Evolutionary conservation across 2,113 vertebrate genomes (phyloP), one percentile per base, ranked within the genome.

Genomic region (Chloropsis hardwickii): DNA sequence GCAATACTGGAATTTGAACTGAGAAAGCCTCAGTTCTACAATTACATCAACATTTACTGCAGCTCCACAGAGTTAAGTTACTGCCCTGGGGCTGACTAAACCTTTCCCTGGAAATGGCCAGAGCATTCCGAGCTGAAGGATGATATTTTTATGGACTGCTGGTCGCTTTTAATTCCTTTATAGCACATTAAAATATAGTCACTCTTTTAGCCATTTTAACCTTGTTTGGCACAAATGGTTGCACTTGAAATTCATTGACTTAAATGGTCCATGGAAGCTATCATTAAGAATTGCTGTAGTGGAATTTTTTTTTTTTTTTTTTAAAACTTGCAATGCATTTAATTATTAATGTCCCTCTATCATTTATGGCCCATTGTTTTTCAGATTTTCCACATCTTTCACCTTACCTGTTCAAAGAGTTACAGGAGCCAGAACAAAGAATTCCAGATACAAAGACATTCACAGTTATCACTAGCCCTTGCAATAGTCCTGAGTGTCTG

Each of bases 191-290:
- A 97, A 97, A 97, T 64, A 96, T 28, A 97, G 95, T 97, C 92
- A 74, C 88, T 90, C 96, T 97, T 97, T 96, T 81, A 97, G 96
- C 81, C 95, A 92, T 95, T 97, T 97, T 97, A 98, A 98, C 97
- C 97, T 98, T 98, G 96, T 98, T 98, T 98, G 97, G 96, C 97
- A 97, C 92, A 98, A 96, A 97, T 79, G 91, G 80, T 92, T 97
- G 95, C 92, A 97, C 88, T 97, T 95, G 91, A 97, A 98, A 98
- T 97, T 92, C 97, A 98, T 90, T 2, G 88, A 94, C 80, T 97
- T 94, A 73, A 81, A 97, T 87, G 88, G 94, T 91, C 96, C 97
- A 91, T 93, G 92, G 91, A 96, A 97, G 71, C 86, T 89, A 73
- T 48, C 96, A 96, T 97, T 98, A 98, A 94, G 86, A 96, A 97